Evolutionary conservation across 2,113 vertebrate genomes (phyloP).

Genomic region (Aix galericulata): DNA sequence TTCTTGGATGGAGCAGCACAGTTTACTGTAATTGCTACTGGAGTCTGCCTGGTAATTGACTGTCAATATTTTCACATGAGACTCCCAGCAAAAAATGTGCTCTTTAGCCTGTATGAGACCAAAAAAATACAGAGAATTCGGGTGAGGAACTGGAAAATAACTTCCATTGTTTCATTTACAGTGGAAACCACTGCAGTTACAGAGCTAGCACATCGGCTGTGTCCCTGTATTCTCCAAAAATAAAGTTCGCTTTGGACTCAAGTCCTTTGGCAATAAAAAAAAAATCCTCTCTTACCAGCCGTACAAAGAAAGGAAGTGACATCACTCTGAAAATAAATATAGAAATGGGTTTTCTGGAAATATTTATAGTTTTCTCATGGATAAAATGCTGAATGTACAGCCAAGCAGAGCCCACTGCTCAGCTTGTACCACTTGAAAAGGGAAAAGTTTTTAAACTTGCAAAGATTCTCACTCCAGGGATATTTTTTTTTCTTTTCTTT

Average conservation of each 20-base stretch:
- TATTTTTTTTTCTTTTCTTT: background rate
- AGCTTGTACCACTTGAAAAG: constrained; percentile 29
- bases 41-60: background rate
- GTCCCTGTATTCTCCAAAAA: constrained; percentile 17
- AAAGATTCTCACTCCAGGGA: background rate
- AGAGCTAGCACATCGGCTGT: background rate
- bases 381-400: constrained; percentile 49
- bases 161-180: background rate
- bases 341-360: constrained; percentile 64
- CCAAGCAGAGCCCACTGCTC: constrained; percentile 33
- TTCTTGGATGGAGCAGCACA: constrained; percentile 44
- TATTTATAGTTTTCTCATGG: constrained; percentile 47
- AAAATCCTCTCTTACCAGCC: background rate
- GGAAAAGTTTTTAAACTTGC: constrained; percentile 20
- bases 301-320: constrained; percentile 44
- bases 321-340: constrained; percentile 66
- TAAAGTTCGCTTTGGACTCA: constrained; percentile 8
- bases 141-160: background rate
- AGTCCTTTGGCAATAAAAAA: background rate
- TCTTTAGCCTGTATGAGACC: constrained; percentile 29
- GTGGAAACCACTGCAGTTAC: background rate
- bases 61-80: constrained; percentile 49
- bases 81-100: constrained; percentile 17
- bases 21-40: constrained; percentile 65
- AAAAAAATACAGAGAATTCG: background rate